Evolutionary conservation across 2,113 vertebrate species (phyloP), one percentile per base, ranked within the genome.

Genomic region (Petrocephalus microphthalmus): DNA sequence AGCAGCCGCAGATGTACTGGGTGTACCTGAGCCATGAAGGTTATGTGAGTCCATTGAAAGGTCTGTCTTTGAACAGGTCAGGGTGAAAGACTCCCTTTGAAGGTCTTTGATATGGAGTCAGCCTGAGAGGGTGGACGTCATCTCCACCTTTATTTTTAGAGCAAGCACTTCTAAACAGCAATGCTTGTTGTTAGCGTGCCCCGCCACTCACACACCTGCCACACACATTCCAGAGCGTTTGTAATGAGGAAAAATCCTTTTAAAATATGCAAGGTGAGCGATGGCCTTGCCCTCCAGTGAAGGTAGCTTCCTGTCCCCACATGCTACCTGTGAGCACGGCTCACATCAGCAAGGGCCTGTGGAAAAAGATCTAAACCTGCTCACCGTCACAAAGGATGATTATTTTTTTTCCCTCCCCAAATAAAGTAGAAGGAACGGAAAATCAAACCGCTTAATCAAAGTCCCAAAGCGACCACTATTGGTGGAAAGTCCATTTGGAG

Each of bases 31-130:
- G 42, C n/a, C 3, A 13, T 15, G 2, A 54, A 74, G 52, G 37
- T 83, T 83, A 83, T 3, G 5, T 19, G 33, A 47, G n/a, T n/a
- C 29, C 51, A 45, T 42, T 52, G 29, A 88, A 85, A 85, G 53
- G 82, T 84, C 88, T 85, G 51, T 22, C 88, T 89, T 87, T 89
- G 88, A 87, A 74, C 54, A 60, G 10, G 45, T 47, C 42, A 17
- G 54, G 53, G 37, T 49, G 15, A 84, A 87, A 42, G 47, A 90
- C 90, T 87, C 60, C 1, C 60, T 2, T 22, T 78, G 60, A 67
- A 84, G 88, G 64, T 45, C 83, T 86, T 89, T 74, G 57, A 89
- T 71, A 74, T 67, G 37, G 57, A 53, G 88, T 2, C 0, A 51
- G 56, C 29, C 81, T 7, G 1, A n/a, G 19, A 84, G 52, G 33